phyloP scores from a whole-genome alignment of 2,888 invertebrate species.

The Celastrina argiolus region DNA sequence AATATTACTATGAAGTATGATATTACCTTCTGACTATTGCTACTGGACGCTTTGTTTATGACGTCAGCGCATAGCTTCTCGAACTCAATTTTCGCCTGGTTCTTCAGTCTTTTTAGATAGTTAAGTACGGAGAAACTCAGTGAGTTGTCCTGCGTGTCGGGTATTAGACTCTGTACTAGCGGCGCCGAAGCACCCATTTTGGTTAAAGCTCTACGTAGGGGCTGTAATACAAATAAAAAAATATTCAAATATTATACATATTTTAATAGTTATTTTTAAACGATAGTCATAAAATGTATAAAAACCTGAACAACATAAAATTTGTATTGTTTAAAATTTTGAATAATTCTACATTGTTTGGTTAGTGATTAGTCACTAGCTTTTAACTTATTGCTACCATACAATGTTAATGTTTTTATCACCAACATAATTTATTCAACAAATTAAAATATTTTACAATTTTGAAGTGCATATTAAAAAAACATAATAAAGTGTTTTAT shows the following conservation, averaged over 20 bases:
- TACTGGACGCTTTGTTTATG: conserved; percentile 79
- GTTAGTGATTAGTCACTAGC: not conserved
- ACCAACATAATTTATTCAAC: not conserved
- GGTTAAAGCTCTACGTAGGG: conserved; percentile 91
- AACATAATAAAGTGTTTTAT: too few species aligned
- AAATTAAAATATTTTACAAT: not conserved
- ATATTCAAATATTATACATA: not conserved
- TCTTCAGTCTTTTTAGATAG: conserved; percentile 96
- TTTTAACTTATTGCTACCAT: not conserved
- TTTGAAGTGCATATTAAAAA: not conserved
- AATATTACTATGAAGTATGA: too few species aligned
- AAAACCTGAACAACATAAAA: not conserved
- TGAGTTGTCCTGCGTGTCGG: conserved; percentile 95
- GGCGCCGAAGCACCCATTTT: conserved; percentile 94
- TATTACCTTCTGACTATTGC: conserved; percentile 71
- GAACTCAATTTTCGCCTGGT: conserved; percentile 93
- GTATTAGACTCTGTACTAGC: conserved; percentile 89
- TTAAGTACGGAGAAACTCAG: conserved; percentile 95
- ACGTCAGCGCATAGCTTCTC: conserved; percentile 91
- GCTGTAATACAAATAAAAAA: conserved; percentile 75
- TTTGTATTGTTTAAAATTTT: not conserved
- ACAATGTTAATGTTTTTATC: not conserved
- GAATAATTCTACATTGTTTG: not conserved
- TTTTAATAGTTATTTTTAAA: too few species aligned
- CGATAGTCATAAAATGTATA: not conserved